These are phyloP conservation scores for Gavia stellata DNA, from an alignment of 2,113 vertebrate genomes.

Conservation along the genomic window DNA sequence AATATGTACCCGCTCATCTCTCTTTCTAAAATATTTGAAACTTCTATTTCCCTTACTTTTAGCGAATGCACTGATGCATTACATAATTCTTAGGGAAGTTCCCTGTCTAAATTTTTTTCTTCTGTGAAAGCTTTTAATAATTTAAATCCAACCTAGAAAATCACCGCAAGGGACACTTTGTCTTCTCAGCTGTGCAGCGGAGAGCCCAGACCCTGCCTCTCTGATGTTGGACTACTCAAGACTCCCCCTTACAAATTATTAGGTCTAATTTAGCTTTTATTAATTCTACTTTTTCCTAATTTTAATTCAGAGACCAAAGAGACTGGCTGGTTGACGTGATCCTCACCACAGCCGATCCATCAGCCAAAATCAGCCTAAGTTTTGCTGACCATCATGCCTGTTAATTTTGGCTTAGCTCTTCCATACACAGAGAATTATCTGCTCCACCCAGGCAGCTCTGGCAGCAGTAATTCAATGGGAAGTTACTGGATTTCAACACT, in stretches of 20 bases:
- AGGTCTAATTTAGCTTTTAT: not conserved
- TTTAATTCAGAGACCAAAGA: not conserved
- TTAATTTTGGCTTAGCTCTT: not conserved
- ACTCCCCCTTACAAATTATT: not conserved
- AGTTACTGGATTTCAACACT: not conserved
- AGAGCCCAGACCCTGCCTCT: not conserved
- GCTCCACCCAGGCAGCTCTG: not conserved
- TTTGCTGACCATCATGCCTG: not conserved
- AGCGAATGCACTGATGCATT: not conserved
- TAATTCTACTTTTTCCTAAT: not conserved
- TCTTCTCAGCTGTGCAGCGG: not conserved
- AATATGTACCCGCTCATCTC: fast-evolving
- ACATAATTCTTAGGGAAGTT: not conserved
- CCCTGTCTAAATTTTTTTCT: not conserved
- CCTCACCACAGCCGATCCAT: not conserved
- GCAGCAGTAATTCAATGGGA: not conserved
- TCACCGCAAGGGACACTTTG: not conserved
- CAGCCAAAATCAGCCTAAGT: not conserved
- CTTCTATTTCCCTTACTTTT: not conserved
- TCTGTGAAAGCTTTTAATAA: not conserved
- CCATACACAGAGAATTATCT: not conserved
- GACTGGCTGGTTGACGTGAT: not conserved
- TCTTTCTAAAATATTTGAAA: not conserved
- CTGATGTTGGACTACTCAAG: not conserved
- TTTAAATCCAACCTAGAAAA: not conserved